Evolutionary conservation across 2,113 vertebrate genomes (phyloP), one percentile per base, ranked within the genome.

Genomic region (Suncus etruscus): DNA sequence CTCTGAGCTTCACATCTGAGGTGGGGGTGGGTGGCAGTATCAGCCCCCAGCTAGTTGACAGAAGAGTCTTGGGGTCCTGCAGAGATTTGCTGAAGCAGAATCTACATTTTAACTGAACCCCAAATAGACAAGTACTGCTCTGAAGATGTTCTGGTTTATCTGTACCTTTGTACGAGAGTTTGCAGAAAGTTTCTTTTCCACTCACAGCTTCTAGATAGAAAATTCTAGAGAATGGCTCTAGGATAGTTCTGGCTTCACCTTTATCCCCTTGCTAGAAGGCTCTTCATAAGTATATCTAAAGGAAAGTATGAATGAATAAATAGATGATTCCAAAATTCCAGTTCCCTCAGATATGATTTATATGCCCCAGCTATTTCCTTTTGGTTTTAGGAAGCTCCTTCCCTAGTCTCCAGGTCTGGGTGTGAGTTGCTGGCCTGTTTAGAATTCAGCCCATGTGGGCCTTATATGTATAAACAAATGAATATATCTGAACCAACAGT

Each of bases 1-100:
- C 48, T 20, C 54, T n/a, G 7, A 14, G 39, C 61, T n/a, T 58
- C 0, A 0, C 47, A 14, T 1, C 4, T 39, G 16, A 61, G 29
- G 22, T 3, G 0, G 16, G 20, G 1, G 24, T 3, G 16, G 45
- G 9, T 14, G 0, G 6, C 48, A 31, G 29, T 11, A 0, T 39
- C 6, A 3, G 48, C 9, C 3, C 8, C 22, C 75, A 1, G 20
- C 54, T 51, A 45, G 22, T 31, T 22, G 24, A 24, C 0, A 51
- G 39, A 20, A 68, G 82, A 45, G 14, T 54, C 66, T 45, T 0
- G 0, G 5, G 8, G 25, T 16, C n/a, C 6, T 11, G 8, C 20
- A 25, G 32, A 29, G 11, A 48, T 14, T 39, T 8, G 7, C 15
- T 8, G 20, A 82, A 11, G 12, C 12, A 1, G 48, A 87, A 63